A percentile compares a stretch with the other conserved stretches of the same genome.
These are phyloP conservation scores for Junonia oenone DNA, from an alignment of 2,888 invertebrate genomes.

Conservation along the genomic window DNA sequence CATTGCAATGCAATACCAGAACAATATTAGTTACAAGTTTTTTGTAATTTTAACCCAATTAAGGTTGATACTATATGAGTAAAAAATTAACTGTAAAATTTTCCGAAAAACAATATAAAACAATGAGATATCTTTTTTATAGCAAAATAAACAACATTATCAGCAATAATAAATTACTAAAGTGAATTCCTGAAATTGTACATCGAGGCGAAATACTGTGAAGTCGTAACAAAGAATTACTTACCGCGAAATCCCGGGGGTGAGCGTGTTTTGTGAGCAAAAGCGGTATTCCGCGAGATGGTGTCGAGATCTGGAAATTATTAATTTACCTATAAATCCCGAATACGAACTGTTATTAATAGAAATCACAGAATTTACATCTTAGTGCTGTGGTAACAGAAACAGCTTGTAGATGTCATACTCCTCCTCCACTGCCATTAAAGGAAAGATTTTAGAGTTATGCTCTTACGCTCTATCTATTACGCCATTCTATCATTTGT, in stretches of 20 bases:
- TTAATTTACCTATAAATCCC: not conserved
- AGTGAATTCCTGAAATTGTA: not conserved
- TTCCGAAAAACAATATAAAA: not conserved
- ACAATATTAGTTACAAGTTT: too few species aligned
- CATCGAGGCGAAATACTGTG: not conserved
- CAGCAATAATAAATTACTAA: not conserved
- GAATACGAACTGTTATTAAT: not conserved
- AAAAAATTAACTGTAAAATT: too few species aligned
- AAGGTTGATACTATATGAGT: too few species aligned
- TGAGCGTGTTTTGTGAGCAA: not conserved
- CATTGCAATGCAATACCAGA: too few species aligned
- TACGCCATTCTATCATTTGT: too few species aligned
- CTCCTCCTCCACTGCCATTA: too few species aligned
- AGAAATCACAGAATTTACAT: not conserved
- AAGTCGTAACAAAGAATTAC: not conserved
- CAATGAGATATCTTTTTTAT: not conserved
- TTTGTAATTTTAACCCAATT: too few species aligned
- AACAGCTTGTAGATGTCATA: too few species aligned
- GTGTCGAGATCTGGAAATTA: not conserved
- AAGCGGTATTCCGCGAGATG: not conserved
- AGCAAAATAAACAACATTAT: not conserved
- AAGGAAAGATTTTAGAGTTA: too few species aligned
- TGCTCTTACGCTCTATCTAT: too few species aligned
- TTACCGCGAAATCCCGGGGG: not conserved
- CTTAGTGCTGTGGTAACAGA: too few species aligned